These are phyloP conservation scores for Agapetus fuscipes DNA, from an alignment of 2,888 invertebrate species.

Conservation along the genomic window DNA sequence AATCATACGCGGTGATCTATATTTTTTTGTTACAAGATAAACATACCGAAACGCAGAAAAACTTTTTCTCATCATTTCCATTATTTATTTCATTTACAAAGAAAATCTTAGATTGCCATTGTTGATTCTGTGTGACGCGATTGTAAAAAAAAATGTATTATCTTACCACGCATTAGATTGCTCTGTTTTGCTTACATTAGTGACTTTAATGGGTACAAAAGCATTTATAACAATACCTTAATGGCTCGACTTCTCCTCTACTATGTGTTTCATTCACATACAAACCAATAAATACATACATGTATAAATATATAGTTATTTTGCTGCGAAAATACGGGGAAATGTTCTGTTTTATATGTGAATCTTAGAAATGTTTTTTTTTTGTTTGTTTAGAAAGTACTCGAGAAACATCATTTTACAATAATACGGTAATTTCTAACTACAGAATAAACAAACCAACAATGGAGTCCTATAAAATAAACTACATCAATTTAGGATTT, in stretches of 20 bases:
- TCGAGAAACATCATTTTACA: background rate
- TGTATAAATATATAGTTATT: conserved; percentile 3
- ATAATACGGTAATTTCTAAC: background rate
- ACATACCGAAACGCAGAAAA: too few relatives aligned
- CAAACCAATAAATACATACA: conserved; percentile 7
- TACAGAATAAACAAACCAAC: too few relatives aligned
- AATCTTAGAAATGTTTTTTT: conserved; percentile 5
- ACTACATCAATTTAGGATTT: too few relatives aligned
- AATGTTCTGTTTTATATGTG: conserved; percentile 7
- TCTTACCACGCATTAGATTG: conserved; percentile 14
- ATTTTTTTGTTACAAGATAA: too few relatives aligned
- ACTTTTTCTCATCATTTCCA: too few relatives aligned
- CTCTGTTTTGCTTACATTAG: conserved; percentile 11
- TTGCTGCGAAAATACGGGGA: conserved; percentile 18
- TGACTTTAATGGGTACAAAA: conserved; percentile 17
- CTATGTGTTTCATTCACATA: conserved; percentile 6
- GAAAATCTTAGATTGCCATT: too few relatives aligned
- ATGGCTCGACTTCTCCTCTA: conserved; percentile 15
- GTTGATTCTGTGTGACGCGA: too few relatives aligned
- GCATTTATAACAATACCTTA: conserved; percentile 8
- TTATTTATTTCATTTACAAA: too few relatives aligned
- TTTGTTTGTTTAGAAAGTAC: conserved; percentile 11
- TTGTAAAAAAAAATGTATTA: conserved; percentile 10
- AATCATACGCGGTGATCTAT: too few relatives aligned
- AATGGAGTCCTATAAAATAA: too few relatives aligned